Base-by-base conservation (phyloP, 1,140 invertebrate species). In the Lepidurus apus region DNA sequence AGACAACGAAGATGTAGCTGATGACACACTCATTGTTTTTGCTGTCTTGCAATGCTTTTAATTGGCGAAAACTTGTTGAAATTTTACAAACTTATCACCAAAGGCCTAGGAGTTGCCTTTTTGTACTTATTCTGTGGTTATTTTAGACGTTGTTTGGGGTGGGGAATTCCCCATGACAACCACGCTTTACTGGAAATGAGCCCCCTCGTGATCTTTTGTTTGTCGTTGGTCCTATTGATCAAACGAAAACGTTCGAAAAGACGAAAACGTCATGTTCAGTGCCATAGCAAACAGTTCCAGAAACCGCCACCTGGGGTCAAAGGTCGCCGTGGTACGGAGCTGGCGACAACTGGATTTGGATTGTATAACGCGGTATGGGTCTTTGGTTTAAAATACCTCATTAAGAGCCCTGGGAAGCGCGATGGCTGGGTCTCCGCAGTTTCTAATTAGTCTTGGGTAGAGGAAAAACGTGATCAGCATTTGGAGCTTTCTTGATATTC, bases 1-100 rank as follows among this genome's bases (percentile, higher is more conserved):
- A 65, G 53, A 65, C 53, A 65, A 13, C 9, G 53, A 65, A 65
- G 53, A 65, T 65, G 53, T 21, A 21, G 53, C 53, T 65, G 53
- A 65, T 17, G 53, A 65, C 53, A 65, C 53, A 65, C 53, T 65
- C 53, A 65, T 65, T 65, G 53, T 65, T 65, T 21, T 65, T 65
- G 13, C 53, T 34, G 34, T 3, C 34, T 34, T 34, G 34, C 34
- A 34, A 34, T 0, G 34, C 4, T 34, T 34, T 34, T 34, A 34
- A 34, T 34, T 34, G 4, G 34, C 34, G 34, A 34, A 34, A 34
- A 34, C 34, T 34, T 34, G 3, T 34, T 0, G 34, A 34, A 34
- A 34, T 34, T 34, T 34, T 34, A 2, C 34, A 34, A 34, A 65
- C 17, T 65, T 13, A 65, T 17, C 21, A 65, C 53, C 17, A 17